Percentiles rank a stretch among this genome's conserved stretches.
Conservation (phyloP, 1,140 invertebrate genomes). For the Drosophila albomicans region DNA sequence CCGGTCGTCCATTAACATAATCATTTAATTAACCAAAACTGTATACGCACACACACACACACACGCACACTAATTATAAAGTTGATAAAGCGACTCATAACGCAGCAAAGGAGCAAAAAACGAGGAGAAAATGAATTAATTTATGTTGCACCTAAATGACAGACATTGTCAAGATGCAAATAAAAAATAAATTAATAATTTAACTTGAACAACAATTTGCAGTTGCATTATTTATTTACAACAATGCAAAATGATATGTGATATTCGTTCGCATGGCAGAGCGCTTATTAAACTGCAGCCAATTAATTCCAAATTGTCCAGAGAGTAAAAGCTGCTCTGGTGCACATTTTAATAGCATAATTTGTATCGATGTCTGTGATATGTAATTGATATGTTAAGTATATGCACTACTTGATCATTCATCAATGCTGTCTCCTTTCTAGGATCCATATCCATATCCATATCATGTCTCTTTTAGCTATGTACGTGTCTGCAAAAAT, state of each 20-base stretch:
- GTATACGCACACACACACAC: constrained; percentile 38
- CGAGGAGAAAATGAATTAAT: constrained; percentile 63
- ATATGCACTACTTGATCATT: constrained; percentile 22
- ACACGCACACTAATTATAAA: constrained; percentile 50
- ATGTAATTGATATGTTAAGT: constrained; percentile 12
- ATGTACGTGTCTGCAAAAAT: constrained; percentile 51
- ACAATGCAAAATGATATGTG: constrained; percentile 55
- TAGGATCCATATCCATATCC: constrained; percentile 28
- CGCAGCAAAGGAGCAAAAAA: constrained; percentile 1
- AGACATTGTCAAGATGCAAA: constrained; percentile 80
- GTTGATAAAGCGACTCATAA: constrained; percentile 54
- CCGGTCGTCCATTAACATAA: constrained; percentile 82
- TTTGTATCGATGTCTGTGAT: background rate
- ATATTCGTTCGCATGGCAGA: constrained; percentile 21
- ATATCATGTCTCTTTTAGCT: constrained; percentile 3
- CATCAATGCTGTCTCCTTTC: constrained; percentile 29
- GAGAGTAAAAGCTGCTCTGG: constrained; percentile 14
- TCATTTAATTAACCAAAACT: constrained; percentile 82
- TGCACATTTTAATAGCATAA: background rate
- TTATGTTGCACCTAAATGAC: constrained; percentile 79
- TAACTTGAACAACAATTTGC: constrained; percentile 60
- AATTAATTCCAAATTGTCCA: constrained; percentile 39
- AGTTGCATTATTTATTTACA: constrained; percentile 50
- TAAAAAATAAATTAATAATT: constrained; percentile 78
- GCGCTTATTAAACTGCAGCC: background rate